These are phyloP conservation scores for Cepphus grylle DNA, from an alignment of 2,113 vertebrate genomes.

Conservation along the genomic window DNA sequence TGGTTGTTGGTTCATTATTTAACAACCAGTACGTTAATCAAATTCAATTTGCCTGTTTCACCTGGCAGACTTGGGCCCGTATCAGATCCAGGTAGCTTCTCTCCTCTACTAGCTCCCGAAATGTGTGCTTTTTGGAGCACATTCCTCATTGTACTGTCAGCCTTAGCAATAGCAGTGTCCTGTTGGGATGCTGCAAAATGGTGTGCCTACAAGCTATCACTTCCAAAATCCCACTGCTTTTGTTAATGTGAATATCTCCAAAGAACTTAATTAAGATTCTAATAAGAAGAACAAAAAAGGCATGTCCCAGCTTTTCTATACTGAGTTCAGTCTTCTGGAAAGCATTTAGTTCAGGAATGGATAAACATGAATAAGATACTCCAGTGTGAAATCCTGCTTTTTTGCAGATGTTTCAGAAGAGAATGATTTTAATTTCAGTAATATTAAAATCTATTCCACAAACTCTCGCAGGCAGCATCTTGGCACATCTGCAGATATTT, in stretches of 20 bases:
- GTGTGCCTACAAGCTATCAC: background rate
- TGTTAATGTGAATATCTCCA: background rate
- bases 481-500: background rate
- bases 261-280: background rate
- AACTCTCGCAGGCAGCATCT: background rate
- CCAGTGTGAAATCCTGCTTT: background rate
- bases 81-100: background rate
- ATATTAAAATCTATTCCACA: background rate
- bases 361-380: background rate
- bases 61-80: background rate
- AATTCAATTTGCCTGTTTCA: background rate
- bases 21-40: background rate
- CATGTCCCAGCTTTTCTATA: background rate
- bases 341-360: background rate
- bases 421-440: background rate
- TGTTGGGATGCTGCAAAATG: background rate
- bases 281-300: background rate
- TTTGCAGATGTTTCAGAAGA: background rate
- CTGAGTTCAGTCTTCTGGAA: background rate
- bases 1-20: background rate
- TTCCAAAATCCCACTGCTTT: background rate
- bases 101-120: background rate
- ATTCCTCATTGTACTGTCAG: accelerated
- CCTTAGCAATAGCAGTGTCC: background rate
- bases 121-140: background rate